Conservation (phyloP, 1,140 invertebrate genomes). For the Cyclina sinensis region DNA sequence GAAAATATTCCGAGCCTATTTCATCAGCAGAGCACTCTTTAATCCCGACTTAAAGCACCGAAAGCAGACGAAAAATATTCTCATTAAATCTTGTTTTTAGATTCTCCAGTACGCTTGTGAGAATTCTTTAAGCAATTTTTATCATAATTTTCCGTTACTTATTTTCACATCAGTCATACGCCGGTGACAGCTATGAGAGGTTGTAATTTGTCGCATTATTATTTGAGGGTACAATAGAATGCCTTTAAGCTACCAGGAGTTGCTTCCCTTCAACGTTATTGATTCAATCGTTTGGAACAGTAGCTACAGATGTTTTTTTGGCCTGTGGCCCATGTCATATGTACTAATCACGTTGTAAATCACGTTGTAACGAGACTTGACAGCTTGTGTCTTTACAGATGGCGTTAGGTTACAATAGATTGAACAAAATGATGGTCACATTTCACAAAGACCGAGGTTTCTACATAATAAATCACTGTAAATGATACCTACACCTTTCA, state of each 20-base stretch:
- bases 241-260: not conserved
- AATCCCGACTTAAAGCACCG: not conserved
- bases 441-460: slow-evolving; percentile 20
- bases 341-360: slow-evolving; percentile 52
- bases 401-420: slow-evolving; percentile 30
- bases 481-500: slow-evolving; percentile 6
- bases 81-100: not conserved
- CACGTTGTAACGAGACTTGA: slow-evolving; percentile 48
- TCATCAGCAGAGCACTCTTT: slow-evolving; percentile 16
- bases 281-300: no score
- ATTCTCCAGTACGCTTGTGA: not conserved
- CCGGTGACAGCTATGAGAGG: not conserved
- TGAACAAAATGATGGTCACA: slow-evolving; percentile 9
- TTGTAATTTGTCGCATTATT: not conserved
- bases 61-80: slow-evolving; percentile 1
- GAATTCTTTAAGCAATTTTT: slow-evolving; percentile 12
- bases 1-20: slow-evolving; percentile 22
- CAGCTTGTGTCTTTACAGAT: slow-evolving; percentile 9
- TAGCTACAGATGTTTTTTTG: no score
- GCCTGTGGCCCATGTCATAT: slow-evolving; percentile 16
- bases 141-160: slow-evolving; percentile 26
- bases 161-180: slow-evolving; percentile 17
- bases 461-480: slow-evolving; percentile 31
- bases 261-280: not conserved
- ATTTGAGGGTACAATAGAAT: not conserved